phyloP scores from a whole-genome alignment of 2,888 invertebrate genomes.

The Xanthorhoe spadicearia region DNA sequence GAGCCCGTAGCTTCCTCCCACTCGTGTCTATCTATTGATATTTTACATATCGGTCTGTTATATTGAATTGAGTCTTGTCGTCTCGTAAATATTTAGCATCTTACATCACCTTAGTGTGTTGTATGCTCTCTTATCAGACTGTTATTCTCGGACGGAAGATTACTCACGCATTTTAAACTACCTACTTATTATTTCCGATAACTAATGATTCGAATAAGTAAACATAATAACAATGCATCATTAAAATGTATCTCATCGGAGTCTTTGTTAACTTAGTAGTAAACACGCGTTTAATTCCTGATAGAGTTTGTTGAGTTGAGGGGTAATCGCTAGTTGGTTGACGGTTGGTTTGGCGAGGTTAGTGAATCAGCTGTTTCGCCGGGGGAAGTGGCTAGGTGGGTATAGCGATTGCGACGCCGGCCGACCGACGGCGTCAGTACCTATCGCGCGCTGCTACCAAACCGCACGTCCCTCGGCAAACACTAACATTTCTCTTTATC shows the following conservation, averaged over 20 bases:
- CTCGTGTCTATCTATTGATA: too few relatives aligned
- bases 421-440: constrained; percentile 63
- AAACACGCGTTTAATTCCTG: constrained; percentile 1
- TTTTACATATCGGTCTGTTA: constrained; percentile 5
- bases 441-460: constrained; percentile 58
- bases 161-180: constrained; percentile 40
- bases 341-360: constrained; percentile 36
- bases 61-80: constrained; percentile 6
- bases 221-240: constrained; percentile 22
- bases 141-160: constrained; percentile 35
- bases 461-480: constrained; percentile 48
- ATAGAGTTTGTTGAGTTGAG: constrained; percentile 6
- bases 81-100: constrained; percentile 39
- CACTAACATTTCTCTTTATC: constrained; percentile 53
- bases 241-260: not conserved
- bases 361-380: constrained; percentile 75
- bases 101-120: constrained; percentile 43
- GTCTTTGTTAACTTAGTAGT: constrained; percentile 1
- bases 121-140: constrained; percentile 40
- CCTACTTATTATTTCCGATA: constrained; percentile 21
- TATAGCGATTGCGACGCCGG: constrained; percentile 47
- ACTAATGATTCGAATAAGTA: constrained; percentile 33
- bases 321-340: constrained; percentile 18
- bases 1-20: too few relatives aligned
- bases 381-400: constrained; percentile 60